Evolutionary conservation across 2,113 vertebrate species (phyloP).

Genomic region (Suncus etruscus): DNA sequence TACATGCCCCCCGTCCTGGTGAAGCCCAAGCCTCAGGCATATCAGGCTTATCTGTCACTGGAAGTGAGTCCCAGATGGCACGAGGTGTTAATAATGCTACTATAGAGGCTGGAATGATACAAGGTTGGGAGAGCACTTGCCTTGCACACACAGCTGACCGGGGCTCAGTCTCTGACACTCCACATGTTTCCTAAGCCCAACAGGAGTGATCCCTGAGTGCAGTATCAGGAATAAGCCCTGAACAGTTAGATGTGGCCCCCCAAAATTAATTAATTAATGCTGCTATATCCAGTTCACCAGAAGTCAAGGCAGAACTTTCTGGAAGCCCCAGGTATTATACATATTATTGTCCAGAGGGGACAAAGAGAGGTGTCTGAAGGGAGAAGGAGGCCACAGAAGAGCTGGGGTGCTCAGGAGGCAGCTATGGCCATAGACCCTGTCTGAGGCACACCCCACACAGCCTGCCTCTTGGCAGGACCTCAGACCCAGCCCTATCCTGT

Average conservation of each 20-base stretch:
- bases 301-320: not conserved
- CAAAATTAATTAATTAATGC: too few relatives aligned
- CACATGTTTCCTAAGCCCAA: too few relatives aligned
- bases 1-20: not conserved
- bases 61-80: not conserved
- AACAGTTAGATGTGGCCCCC: too few relatives aligned
- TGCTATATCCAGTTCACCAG: not conserved
- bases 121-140: too few relatives aligned
- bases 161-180: too few relatives aligned
- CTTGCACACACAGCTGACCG: too few relatives aligned
- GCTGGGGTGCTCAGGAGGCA: not conserved
- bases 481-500: not conserved
- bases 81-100: not conserved
- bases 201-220: too few relatives aligned
- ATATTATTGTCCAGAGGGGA: not conserved
- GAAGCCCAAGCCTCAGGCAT: not conserved
- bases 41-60: not conserved
- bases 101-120: too few relatives aligned
- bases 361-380: not conserved
- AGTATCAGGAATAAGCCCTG: too few relatives aligned
- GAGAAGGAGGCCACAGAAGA: not conserved
- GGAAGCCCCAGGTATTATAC: not conserved
- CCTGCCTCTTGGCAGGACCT: not conserved
- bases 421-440: not conserved
- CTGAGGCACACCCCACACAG: not conserved